Conservation (phyloP, 2,113 vertebrate genomes). For the Corapipo altera region DNA sequence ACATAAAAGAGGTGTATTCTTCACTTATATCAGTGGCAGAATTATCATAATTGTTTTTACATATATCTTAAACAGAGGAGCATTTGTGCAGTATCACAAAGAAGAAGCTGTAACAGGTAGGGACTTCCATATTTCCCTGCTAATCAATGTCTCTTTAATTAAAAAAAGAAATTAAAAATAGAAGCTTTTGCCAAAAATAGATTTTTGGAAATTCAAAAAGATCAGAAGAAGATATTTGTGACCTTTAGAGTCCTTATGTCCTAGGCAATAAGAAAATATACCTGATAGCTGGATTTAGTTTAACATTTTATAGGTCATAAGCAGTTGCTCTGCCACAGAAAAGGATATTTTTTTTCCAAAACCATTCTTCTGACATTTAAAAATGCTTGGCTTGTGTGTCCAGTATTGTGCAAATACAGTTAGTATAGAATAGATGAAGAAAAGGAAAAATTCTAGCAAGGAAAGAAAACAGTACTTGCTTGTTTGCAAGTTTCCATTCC, state of each 20-base stretch:
- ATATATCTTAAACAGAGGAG: not conserved
- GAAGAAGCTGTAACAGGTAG: not conserved
- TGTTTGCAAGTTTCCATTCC: not conserved
- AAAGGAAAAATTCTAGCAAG: not conserved
- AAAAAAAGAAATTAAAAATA: not conserved
- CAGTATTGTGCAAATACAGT: not conserved
- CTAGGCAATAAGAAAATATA: not conserved
- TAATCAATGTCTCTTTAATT: not conserved
- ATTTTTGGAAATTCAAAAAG: not conserved
- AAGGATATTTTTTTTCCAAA: not conserved
- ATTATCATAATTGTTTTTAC: not conserved
- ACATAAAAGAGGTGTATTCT: not conserved
- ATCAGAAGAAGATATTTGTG: not conserved
- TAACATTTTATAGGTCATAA: constrained; percentile 13
- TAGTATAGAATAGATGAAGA: not conserved
- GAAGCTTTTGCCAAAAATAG: not conserved
- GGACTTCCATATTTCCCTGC: not conserved
- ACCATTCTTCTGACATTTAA: not conserved
- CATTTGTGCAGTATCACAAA: not conserved
- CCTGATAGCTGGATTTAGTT: not conserved
- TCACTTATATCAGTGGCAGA: not conserved
- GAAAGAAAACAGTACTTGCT: not conserved
- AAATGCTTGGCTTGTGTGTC: not conserved
- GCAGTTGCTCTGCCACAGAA: not conserved
- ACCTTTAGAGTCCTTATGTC: not conserved